Evolutionary conservation across 1,140 invertebrate species (phyloP), one percentile per base, ranked within the genome.

Genomic region (Oreohelix idahoensis): DNA sequence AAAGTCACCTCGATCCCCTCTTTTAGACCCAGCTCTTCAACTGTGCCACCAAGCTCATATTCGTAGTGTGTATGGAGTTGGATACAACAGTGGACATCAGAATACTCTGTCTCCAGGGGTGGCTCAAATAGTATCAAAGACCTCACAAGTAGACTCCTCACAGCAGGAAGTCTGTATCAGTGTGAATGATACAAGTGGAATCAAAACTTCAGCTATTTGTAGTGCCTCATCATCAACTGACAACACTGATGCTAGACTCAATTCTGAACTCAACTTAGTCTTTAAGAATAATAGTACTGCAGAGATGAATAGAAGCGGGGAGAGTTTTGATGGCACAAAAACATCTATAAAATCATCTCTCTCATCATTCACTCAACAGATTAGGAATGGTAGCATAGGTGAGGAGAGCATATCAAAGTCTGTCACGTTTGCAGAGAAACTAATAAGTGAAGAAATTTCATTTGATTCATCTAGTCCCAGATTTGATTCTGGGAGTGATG

Each of bases 41-140:
- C 86, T 91, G 17, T 87, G 88, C 5, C 90, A 89, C 73, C 90
- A 91, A 84, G 90, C 81, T 76, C 84, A 84, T 75, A 91, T 91
- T 49, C 86, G 88, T 23, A 86, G 77, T 63, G 89, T 90, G 86
- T 91, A 91, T 42, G 88, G 87, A 17, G 63, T 66, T 32, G 63
- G 63, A 8, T 83, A 84, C 66, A 81, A 74, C 29, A 45, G 20
- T 70, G 84, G 17, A 51, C 77, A 26, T 23, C 63, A 77, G 75
- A 77, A 8, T 29, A 20, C 32, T 51, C n/a, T n/a, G 29, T 23
- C 35, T 53, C 51, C 29, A 32, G 63, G 8, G 23, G n/a, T 29
- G 63, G 17, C 20, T 29, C 63, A 66, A 32, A 8, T 23, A 17
- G 29, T 11, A 29, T 35, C 63, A 2, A 11, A 66, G 63, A 66